These are phyloP conservation scores for Cryptoblepharus egeriae DNA, from an alignment of 2,797 vertebrate species.

Conservation along the genomic window DNA sequence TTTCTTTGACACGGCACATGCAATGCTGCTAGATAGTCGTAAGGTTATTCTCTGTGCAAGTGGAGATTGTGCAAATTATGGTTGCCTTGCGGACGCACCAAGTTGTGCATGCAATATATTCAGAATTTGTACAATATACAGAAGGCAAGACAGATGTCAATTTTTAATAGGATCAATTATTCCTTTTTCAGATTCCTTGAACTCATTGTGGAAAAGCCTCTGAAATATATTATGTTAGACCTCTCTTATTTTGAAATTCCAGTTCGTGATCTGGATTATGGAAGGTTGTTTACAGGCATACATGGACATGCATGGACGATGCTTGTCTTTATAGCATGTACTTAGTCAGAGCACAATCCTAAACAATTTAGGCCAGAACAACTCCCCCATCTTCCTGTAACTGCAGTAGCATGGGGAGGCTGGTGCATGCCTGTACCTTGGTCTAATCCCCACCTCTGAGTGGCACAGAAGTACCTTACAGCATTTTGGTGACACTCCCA, in stretches of 20 bases:
- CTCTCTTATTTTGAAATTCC: constrained; percentile 18
- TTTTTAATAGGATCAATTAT: constrained; percentile 61
- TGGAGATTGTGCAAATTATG: constrained; percentile 62
- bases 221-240: constrained; percentile 61
- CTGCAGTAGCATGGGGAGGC: too few species aligned
- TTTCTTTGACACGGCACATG: constrained; percentile 33
- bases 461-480: too few species aligned
- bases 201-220: constrained; percentile 61
- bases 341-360: too few species aligned
- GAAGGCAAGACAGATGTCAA: constrained; percentile 68
- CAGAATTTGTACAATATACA: constrained; percentile 65
- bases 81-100: constrained; percentile 60
- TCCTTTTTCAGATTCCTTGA: constrained; percentile 64
- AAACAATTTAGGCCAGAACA: too few species aligned
- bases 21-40: constrained; percentile 56
- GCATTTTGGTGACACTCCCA: too few species aligned
- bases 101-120: constrained; percentile 40
- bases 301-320: background rate
- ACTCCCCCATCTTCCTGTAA: too few species aligned
- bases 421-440: too few species aligned
- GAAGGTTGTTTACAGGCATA: background rate
- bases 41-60: constrained; percentile 45
- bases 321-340: background rate
- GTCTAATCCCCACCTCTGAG: too few species aligned
- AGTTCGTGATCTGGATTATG: constrained; percentile 7